Evolutionary conservation across 1,140 invertebrate species (phyloP), one percentile per base, ranked within the genome.

Genomic region (Drosophila arizonae): DNA sequence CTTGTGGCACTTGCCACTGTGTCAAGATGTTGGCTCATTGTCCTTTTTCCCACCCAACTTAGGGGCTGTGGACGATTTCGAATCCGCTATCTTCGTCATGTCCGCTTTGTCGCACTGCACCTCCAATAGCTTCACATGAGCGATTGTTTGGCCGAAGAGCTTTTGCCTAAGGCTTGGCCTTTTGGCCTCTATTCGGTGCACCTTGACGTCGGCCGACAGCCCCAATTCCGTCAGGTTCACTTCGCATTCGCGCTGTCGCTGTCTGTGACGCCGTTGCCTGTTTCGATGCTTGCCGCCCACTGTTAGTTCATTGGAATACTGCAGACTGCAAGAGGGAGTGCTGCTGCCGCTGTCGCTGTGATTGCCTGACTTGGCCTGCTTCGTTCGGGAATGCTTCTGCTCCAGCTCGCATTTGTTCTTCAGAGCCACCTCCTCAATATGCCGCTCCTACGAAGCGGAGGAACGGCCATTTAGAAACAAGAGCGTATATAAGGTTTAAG

Each of bases 341-440:
- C 60, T 28, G 11, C 71, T 48, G 36, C 54, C n/a, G 15, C 50
- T 30, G 0, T 30, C 6, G 28, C 21, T 66, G 15, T 54, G 43
- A 50, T 46, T 62, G 15, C 64, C 64, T 17, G 62, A 8, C 24
- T 67, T 46, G 9, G 45, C n/a, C 1, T 69, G 30, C 61, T 75
- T 80, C 13, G 24, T 43, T 17, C 81, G 63, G 4, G 70, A 41
- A 24, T 84, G 79, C 43, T 88, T 90, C 43, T 82, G 39, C 58
- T 87, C 84, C 48, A 90, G 54, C 30, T 90, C 81, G 24, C 36
- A 48, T 51, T 90, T 90, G 60, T 90, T 90, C 46, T 90, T 88
- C 46, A 72, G 55, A 1, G 85, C 69, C 41, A 90, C 76, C 63
- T 90, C 84, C 65, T 90, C 81, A 43, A 90, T 84, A 52, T 89